These are phyloP conservation scores for zebrafish (Danio rerio) DNA, from an alignment of 2,113 vertebrate species.

Conservation along the genomic window DNA sequence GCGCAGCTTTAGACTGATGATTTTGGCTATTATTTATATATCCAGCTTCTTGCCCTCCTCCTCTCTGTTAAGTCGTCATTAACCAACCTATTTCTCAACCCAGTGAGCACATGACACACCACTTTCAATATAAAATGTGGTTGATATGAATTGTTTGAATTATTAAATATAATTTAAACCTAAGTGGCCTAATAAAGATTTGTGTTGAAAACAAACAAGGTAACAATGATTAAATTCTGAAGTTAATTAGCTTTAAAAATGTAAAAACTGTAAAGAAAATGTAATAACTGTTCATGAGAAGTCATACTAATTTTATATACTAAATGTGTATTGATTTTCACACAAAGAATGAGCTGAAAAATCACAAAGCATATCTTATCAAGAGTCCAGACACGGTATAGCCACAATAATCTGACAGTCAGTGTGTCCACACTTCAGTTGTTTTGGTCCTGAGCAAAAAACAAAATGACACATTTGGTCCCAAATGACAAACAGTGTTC, in stretches of 20 bases:
- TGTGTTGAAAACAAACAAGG: not conserved
- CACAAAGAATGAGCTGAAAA: not conserved
- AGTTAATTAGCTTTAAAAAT: not conserved
- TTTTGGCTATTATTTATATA: not conserved
- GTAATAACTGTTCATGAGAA: not conserved
- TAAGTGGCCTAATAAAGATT: not conserved
- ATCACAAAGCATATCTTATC: not conserved
- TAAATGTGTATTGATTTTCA: not conserved
- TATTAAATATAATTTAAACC: not conserved
- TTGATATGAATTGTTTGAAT: not conserved
- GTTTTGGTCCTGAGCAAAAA: not conserved
- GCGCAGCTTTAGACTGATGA: not conserved
- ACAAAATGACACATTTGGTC: too few relatives aligned
- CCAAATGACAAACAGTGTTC: too few relatives aligned
- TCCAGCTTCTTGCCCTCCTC: not conserved
- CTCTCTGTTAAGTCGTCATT: not conserved
- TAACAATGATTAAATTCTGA: not conserved
- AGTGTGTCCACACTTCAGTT: too few relatives aligned
- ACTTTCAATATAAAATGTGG: not conserved
- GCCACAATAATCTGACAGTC: not conserved
- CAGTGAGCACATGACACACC: not conserved
- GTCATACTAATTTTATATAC: too few relatives aligned
- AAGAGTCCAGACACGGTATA: too few relatives aligned
- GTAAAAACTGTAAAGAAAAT: not conserved
- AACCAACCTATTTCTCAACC: constrained; percentile 11